Evolutionary conservation across 2,113 vertebrate genomes (phyloP), one percentile per base, ranked within the genome.

Genomic region (Gallinago paraguaiae): DNA sequence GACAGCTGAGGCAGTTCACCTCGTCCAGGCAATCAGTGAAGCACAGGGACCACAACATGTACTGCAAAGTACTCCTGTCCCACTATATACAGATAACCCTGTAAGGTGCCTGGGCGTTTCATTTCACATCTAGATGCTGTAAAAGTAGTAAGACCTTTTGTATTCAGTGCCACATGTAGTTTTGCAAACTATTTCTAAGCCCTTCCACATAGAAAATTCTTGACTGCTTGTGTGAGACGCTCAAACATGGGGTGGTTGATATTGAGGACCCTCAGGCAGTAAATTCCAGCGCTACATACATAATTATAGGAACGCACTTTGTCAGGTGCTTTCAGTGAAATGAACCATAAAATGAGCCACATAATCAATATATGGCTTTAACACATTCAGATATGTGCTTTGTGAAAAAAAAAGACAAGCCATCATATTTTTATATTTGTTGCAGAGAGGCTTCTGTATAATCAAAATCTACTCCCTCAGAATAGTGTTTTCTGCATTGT

Each of bases 11-110:
- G 4, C 10, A 56, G 3, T 9, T 64, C 39, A 56, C 23, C 25
- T 69, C n/a, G 56, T 33, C 17, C 12, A 56, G 48, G 24, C 18
- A 50, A 17, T 9, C 39, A 76, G 41, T 22, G 13, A 69, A 19
- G 11, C 43, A 56, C 53, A 61, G 4, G 17, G 8, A 82, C 5
- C 27, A 13, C 43, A 41, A 5, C 0, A 0, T 7, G 0, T 20
- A 7, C 33, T 22, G 28, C 56, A 33, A 46, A 83, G 46, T 35
- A 4, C 13, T 82, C 41, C 25, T 82, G 17, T 31, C 43, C 39
- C 30, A 31, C 22, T 14, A 3, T 4, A 30, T 17, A 19, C 22
- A n/a, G 25, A 68, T 22, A 63, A 28, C 17, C 3, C 2, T 16
- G 17, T 10, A 11, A 76, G 8, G 4, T 18, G 17, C 15, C 9